These are phyloP conservation scores for Drosophila kuntzei DNA, from an alignment of 2,888 invertebrate species.

Conservation along the genomic window DNA sequence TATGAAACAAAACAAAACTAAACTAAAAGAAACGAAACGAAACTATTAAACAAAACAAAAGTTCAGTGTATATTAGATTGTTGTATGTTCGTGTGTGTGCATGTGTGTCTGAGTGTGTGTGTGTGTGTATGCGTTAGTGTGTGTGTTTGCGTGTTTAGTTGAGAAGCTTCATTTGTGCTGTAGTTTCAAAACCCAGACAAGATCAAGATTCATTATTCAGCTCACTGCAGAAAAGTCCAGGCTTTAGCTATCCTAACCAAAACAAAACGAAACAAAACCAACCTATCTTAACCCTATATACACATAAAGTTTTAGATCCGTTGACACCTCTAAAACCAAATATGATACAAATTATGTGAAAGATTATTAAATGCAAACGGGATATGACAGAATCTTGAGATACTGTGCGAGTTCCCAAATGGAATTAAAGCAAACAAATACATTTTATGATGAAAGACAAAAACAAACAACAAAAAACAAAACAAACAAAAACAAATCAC, in stretches of 20 bases:
- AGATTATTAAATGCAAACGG: constrained; percentile 57
- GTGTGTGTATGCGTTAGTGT: constrained; percentile 13
- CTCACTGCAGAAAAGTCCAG: constrained; percentile 58
- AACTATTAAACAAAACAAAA: constrained; percentile 28
- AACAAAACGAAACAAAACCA: not conserved
- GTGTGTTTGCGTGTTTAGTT: constrained; percentile 33
- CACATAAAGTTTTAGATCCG: constrained; percentile 53
- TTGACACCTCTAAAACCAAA: constrained; percentile 43
- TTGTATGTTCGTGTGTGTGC: constrained; percentile 26
- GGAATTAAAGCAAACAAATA: constrained; percentile 51
- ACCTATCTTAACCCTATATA: constrained; percentile 3
- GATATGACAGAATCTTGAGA: constrained; percentile 46
- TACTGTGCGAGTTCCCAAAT: constrained; percentile 43
- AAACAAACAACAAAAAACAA: constrained; percentile 23
- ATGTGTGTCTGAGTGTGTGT: not conserved
- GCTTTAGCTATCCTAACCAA: constrained; percentile 44
- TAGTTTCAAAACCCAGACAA: constrained; percentile 46
- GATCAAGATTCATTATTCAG: constrained; percentile 7
- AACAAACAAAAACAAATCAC: constrained; percentile 27
- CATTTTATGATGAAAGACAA: constrained; percentile 48
- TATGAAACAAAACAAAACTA: constrained; percentile 30
- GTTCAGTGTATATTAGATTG: constrained; percentile 56
- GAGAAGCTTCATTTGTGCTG: constrained; percentile 43
- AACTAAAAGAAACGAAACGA: constrained; percentile 46
- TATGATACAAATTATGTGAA: constrained; percentile 30